A percentile compares a stretch with the other conserved stretches of the same genome.
phyloP scores from a whole-genome alignment of 1,140 invertebrate genomes.

The Lordiphosa mommai region DNA sequence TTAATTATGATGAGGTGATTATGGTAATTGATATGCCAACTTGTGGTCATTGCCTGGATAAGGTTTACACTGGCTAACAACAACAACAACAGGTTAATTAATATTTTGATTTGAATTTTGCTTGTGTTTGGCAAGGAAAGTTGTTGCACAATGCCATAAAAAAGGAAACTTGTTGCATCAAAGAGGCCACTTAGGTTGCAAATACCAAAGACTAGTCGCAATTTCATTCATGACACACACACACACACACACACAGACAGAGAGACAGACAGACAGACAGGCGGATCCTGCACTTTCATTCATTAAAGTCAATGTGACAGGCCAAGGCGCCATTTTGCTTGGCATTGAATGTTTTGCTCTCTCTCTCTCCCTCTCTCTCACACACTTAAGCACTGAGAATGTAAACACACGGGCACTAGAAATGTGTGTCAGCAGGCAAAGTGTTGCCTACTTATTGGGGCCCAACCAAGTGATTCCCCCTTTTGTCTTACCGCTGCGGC shows the following conservation, averaged over 20 bases:
- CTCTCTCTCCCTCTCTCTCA: not conserved
- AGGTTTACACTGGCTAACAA: not conserved
- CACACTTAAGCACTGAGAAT: not conserved
- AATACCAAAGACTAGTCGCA: constrained; percentile 29
- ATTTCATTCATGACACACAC: constrained; percentile 56
- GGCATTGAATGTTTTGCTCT: not conserved
- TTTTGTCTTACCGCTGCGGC: constrained; percentile 64
- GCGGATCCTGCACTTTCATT: constrained; percentile 50
- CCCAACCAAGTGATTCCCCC: no score
- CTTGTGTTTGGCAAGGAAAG: constrained; percentile 4
- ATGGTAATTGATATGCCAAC: no score
- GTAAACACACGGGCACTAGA: constrained; percentile 4
- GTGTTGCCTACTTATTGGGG: no score
- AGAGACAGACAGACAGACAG: constrained; percentile 1
- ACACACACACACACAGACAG: constrained; percentile 6
- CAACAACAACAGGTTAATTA: not conserved
- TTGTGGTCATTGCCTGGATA: no score
- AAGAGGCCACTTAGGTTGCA: not conserved
- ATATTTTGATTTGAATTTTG: constrained; percentile 1
- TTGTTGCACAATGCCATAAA: not conserved
- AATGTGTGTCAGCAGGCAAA: constrained; percentile 2
- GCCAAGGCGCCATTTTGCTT: constrained; percentile 14
- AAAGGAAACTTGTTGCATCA: constrained; percentile 39
- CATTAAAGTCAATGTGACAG: constrained; percentile 50
- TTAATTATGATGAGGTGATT: no score